A percentile compares a stretch with the other conserved stretches of the same genome.
phyloP scores from a whole-genome alignment of 2,113 vertebrate species.

The Periophthalmus modestus region DNA sequence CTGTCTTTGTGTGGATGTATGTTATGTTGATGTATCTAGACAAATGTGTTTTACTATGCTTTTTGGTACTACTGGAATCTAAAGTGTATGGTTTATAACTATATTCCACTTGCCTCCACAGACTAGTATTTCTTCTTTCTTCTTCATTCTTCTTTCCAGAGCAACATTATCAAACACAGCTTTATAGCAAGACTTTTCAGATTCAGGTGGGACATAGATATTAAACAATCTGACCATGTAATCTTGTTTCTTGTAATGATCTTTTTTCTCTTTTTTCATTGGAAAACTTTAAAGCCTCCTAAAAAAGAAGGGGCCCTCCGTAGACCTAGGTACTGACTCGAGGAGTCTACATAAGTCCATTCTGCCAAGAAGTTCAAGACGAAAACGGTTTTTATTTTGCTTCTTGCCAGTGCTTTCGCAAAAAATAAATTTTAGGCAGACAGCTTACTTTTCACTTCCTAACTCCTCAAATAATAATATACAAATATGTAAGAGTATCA shows the following conservation, averaged over 20 bases:
- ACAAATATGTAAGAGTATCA: no score
- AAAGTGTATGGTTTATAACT: neutral
- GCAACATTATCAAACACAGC: neutral
- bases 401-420: neutral
- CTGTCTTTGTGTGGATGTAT: no score
- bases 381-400: neutral
- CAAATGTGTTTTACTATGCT: neutral
- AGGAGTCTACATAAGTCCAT: neutral
- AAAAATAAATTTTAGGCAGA: no score
- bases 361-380: neutral
- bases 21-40: neutral
- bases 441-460: no score
- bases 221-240: no score
- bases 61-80: neutral
- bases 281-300: no score
- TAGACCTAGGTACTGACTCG: neutral
- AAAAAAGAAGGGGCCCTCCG: neutral
- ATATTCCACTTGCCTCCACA: neutral
- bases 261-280: no score
- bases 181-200: neutral
- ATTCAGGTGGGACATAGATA: no score
- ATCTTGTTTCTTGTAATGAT: no score
- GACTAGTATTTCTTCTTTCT: neutral
- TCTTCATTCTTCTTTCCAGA: no score
- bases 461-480: no score